Percentiles rank a stretch among this genome's conserved stretches.
phyloP scores from a whole-genome alignment of 2,888 invertebrate species.

The Drosophila nr. perissopoda region DNA sequence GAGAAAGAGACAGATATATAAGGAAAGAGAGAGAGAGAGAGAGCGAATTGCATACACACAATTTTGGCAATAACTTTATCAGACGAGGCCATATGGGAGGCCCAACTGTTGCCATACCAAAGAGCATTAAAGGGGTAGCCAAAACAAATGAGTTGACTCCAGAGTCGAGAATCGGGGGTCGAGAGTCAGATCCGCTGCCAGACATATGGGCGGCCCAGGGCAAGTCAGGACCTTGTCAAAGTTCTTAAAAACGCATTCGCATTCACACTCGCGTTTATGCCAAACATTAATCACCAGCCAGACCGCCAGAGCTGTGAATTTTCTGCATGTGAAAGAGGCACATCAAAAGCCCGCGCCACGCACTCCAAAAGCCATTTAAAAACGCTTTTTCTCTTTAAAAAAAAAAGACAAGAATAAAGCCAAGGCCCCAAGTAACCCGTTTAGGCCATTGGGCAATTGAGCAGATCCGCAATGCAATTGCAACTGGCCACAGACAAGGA shows the following conservation, averaged over 20 bases:
- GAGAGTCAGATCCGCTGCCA: constrained; percentile 30
- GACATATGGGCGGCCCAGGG: constrained; percentile 62
- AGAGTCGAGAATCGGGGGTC: background rate
- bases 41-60: constrained; percentile 8
- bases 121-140: constrained; percentile 48
- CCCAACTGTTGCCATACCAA: constrained; percentile 66
- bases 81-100: constrained; percentile 83
- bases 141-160: constrained; percentile 58
- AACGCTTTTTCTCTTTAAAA: constrained; percentile 72
- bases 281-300: constrained; percentile 80
- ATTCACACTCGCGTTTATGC: constrained; percentile 73
- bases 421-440: constrained; percentile 52
- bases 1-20: background rate
- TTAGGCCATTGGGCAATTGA: constrained; percentile 35
- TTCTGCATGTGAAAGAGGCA: constrained; percentile 74
- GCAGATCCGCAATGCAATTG: constrained; percentile 46
- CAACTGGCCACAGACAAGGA: constrained; percentile 37
- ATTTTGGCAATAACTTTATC: constrained; percentile 85
- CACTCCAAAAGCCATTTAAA: constrained; percentile 82
- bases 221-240: constrained; percentile 81
- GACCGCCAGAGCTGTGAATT: constrained; percentile 74
- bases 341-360: constrained; percentile 81
- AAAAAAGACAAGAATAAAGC: background rate
- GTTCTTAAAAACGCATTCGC: constrained; percentile 73
- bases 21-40: constrained; percentile 19